Evolutionary conservation across 1,140 invertebrate species (phyloP), one percentile per base, ranked within the genome.

Genomic region (Papilio polyxenes): DNA sequence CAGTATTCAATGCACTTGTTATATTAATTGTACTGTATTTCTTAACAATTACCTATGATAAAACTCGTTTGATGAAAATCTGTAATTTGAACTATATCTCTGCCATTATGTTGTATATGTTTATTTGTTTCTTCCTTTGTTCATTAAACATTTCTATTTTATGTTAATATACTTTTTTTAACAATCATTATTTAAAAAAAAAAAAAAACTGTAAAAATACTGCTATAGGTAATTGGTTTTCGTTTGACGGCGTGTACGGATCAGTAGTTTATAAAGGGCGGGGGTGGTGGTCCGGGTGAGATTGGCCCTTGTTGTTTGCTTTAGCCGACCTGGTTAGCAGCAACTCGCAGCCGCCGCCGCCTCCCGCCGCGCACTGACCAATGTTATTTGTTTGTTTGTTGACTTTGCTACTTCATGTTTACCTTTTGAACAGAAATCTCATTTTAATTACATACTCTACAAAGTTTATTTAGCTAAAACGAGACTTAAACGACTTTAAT

Each of bases 221-320:
- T 17, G 10, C 20, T 20, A 69, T 62, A 23, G 69, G 62, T 80
- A 80, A 80, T 80, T 80, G 78, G 69, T 80, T 80, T 80, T 69
- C 62, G n/a, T 80, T 79, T 69, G 59, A 40, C 59, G 59, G 78
- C 81, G 75, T 84, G 83, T 88, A 81, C 87, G 82, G 80, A 87
- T 87, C 84, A 88, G 83, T 86, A 82, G 84, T 62, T 62, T 82
- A 86, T 78, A 75, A 83, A 87, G 85, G 81, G 48, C 40, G 78
- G 79, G 82, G 81, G 81, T 86, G 85, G 81, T 83, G 87, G 86
- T 84, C 85, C 85, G 88, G 87, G 85, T 85, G 85, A 85, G 86
- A 90, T 90, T 90, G 89, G 86, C 86, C 85, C 86, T 83, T 89
- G 90, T 90, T 91, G 87, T 92, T 91, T 92, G 89, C 92, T 92